Evolutionary conservation across 2,888 invertebrate genomes (phyloP).

Genomic region (Stictocephala bisonia): DNA sequence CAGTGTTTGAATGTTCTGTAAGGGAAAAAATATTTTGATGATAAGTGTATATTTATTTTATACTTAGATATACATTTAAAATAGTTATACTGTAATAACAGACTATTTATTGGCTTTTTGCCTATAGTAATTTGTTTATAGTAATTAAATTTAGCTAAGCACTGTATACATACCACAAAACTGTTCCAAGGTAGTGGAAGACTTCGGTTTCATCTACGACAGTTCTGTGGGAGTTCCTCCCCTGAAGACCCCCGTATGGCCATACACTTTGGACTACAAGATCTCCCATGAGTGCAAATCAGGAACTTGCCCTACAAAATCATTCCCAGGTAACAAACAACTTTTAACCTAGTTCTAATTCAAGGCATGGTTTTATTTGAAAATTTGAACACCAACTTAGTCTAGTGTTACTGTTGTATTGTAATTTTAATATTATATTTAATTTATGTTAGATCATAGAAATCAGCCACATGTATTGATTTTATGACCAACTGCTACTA

Average conservation of each 20-base stretch:
- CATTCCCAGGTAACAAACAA: conserved; percentile 78
- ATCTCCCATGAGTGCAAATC: conserved; percentile 94
- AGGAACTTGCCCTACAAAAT: conserved; percentile 89
- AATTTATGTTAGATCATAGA: no score
- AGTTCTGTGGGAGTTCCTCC: conserved; percentile 91
- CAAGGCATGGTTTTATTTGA: background rate
- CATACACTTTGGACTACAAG: conserved; percentile 93
- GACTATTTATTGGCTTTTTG: background rate
- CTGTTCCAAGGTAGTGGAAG: conserved; percentile 81
- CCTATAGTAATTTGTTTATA: background rate
- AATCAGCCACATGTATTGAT: no score
- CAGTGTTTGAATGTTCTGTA: no score
- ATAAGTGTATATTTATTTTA: no score
- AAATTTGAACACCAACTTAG: no score
- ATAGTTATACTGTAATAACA: background rate
- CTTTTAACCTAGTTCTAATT: background rate
- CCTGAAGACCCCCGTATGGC: conserved; percentile 86
- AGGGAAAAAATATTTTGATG: no score
- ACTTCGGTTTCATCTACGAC: conserved; percentile 93
- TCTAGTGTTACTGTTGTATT: no score
- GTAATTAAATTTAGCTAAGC: background rate
- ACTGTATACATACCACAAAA: background rate
- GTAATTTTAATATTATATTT: no score
- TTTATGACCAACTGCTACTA: no score
- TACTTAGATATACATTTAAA: no score